phyloP scores from a whole-genome alignment of 2,797 vertebrate genomes.

The Fundulus diaphanus region DNA sequence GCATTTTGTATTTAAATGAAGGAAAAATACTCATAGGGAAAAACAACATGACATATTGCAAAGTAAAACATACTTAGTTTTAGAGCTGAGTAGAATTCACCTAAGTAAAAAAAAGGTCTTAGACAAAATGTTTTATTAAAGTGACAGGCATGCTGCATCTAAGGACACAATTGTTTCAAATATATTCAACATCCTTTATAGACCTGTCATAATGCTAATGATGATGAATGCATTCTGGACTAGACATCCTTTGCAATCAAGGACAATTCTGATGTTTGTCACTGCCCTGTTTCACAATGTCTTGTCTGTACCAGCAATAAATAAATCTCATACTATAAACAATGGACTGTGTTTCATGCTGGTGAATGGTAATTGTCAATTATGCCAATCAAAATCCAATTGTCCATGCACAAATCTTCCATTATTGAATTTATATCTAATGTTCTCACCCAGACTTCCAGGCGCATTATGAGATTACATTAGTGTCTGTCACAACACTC shows the following conservation, averaged over 20 bases:
- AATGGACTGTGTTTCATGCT: constrained; percentile 58
- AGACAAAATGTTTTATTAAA: neutral
- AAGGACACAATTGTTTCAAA: constrained; percentile 14
- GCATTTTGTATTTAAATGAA: too few relatives aligned
- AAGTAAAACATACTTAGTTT: too few relatives aligned
- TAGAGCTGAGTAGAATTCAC: too few relatives aligned
- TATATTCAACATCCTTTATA: constrained; percentile 14
- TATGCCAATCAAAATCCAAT: constrained; percentile 77
- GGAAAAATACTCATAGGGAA: too few relatives aligned
- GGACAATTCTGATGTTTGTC: constrained; percentile 42
- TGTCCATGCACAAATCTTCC: constrained; percentile 61
- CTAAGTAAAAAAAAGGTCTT: neutral
- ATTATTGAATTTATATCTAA: constrained; percentile 71
- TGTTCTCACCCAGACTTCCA: constrained; percentile 60
- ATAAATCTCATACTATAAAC: constrained; percentile 51
- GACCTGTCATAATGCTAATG: constrained; percentile 28
- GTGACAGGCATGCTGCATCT: neutral
- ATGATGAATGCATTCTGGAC: constrained; percentile 38
- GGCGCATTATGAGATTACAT: constrained; percentile 63
- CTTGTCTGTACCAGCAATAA: constrained; percentile 61
- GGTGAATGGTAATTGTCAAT: constrained; percentile 74
- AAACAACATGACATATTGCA: too few relatives aligned
- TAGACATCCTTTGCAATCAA: constrained; percentile 26
- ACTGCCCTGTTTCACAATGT: constrained; percentile 36
- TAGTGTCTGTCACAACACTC: constrained; percentile 41